Percentiles rank a stretch among this genome's conserved stretches.
Evolutionary conservation across 2,797 vertebrate genomes (phyloP).

Genomic region (Gila robusta): DNA sequence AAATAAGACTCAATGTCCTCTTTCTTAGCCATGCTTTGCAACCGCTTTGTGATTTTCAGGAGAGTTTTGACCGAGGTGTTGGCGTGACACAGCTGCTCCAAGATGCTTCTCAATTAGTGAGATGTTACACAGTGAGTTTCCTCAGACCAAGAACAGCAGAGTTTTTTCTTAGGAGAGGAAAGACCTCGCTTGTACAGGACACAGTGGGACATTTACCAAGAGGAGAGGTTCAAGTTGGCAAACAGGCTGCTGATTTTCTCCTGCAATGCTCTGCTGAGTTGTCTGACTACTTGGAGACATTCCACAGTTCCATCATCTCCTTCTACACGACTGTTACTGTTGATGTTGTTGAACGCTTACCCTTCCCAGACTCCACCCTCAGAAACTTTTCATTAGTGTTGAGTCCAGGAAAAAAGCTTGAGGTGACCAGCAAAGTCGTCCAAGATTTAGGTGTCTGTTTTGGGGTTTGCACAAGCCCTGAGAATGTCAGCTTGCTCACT

Average conservation of each 20-base stretch:
- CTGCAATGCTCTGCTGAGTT: slow-evolving; percentile 45
- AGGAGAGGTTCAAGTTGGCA: slow-evolving; percentile 61
- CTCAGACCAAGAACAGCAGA: slow-evolving; percentile 23
- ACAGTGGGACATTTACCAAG: slow-evolving; percentile 57
- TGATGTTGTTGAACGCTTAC: slow-evolving; percentile 66
- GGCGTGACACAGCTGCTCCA: slow-evolving; percentile 63
- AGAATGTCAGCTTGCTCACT: slow-evolving; percentile 46
- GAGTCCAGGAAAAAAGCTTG: slow-evolving; percentile 57
- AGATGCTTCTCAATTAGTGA: slow-evolving; percentile 60
- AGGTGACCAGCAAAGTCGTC: slow-evolving; percentile 50
- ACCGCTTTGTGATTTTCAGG: slow-evolving; percentile 69
- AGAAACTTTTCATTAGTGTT: slow-evolving; percentile 66
- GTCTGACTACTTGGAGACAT: slow-evolving; percentile 47
- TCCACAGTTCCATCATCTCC: slow-evolving; percentile 51
- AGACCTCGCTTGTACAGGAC: slow-evolving; percentile 24
- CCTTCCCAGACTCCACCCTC: slow-evolving; percentile 55
- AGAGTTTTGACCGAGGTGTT: slow-evolving; percentile 44
- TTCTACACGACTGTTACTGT: slow-evolving; percentile 71
- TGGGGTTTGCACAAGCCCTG: slow-evolving; percentile 58
- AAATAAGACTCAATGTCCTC: slow-evolving; percentile 66
- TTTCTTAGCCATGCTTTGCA: slow-evolving; percentile 73
- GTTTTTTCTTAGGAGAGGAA: slow-evolving; percentile 53
- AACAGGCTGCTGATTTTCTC: slow-evolving; percentile 61
- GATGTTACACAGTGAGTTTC: slow-evolving; percentile 62
- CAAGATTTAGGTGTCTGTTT: slow-evolving; percentile 64